Base-by-base conservation (phyloP, 1,140 invertebrate genomes). In the Neodiprion pinetum region DNA sequence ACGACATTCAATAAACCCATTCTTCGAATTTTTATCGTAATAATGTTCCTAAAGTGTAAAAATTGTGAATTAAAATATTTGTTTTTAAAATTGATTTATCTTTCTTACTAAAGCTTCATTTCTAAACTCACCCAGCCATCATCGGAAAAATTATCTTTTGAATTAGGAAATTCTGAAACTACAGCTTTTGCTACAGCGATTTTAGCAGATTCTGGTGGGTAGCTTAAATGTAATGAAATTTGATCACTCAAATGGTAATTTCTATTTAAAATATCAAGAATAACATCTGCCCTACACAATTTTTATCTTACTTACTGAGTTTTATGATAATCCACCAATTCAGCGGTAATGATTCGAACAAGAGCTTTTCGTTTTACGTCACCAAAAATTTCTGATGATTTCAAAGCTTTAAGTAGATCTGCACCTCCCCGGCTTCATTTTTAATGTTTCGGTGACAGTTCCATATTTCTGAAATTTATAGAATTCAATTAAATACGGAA, bases 141-240 rank as follows among this genome's bases (percentile, higher is more conserved):
- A 65, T 17, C 9, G 40, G 7, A 7, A 40, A 65, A 66, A 1
- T 7, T 66, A 28, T 76, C 72, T 69, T 73, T 76, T 14, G 72
- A 49, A 21, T 14, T 12, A 9, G 72, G 72, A 53, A 76, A 76
- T 76, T 76, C 72, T 23, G 28, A 47, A 4, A 73, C 40, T 17
- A 73, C 53, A 73, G 75, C 75, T 21, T 65, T 76, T 9, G 71
- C 75, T 11, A 76, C 50, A 11, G 75, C 71, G 5, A 70, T 12
- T 65, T 76, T 76, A 3, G 75, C 66, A 70, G 68, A 67, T 14
- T 70, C 21, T 12, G 66, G 69, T 9, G 75, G 69, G 17, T 67
- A 67, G 14, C 65, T 67, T 0, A 14, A 53, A 10, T 53, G 50
- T 53, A 53, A 9, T 9, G 50, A 53, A 53, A 53, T 9, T 53